Base-by-base conservation (phyloP, 1,140 invertebrate species). In the Drosophila erecta region DNA sequence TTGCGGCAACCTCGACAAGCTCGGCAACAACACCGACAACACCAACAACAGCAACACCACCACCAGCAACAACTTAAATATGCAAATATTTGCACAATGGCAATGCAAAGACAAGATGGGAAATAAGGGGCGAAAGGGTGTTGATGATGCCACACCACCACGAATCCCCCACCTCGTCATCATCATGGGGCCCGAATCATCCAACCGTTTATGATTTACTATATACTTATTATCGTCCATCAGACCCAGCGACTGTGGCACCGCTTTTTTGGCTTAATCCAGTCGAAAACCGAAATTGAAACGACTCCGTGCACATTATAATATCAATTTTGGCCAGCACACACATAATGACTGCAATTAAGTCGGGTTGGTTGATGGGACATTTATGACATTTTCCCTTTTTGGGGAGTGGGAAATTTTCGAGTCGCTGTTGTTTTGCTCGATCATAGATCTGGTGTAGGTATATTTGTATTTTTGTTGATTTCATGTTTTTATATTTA, bases 81-180 rank as follows among this genome's bases (percentile, higher is more conserved):
- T 89, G 84, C 84, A 89, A 89, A 89, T 89, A 89, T 89, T 89
- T 89, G 79, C 84, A 89, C 84, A 89, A 84, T 87, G 76, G 56
- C 71, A 79, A 65, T 76, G 59, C 54, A 62, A 65, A 62, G 58
- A 69, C 59, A 53, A 40, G 65, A 53, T 54, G 43, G 33, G 43
- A 53, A 55, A 47, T 47, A 40, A 40, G 33, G 15, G 22, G 37
- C 12, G 40, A 49, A 62, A 62, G 54, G 49, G 50, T 74, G 77
- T 80, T 81, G 83, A 77, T 86, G 81, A 86, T 77, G 81, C 69
- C 64, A 61, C 75, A 77, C 56, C 5, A 60, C 62, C 55, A 20
- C 73, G 59, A 22, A 35, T 35, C 43, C 56, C 54, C 50, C 54
- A 43, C 56, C 54, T 43, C 54, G 47, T 55, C 53, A 38, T 70